Base-by-base conservation (phyloP, 92 coral and sea anemone species). In the Blastomussa wellsi region DNA sequence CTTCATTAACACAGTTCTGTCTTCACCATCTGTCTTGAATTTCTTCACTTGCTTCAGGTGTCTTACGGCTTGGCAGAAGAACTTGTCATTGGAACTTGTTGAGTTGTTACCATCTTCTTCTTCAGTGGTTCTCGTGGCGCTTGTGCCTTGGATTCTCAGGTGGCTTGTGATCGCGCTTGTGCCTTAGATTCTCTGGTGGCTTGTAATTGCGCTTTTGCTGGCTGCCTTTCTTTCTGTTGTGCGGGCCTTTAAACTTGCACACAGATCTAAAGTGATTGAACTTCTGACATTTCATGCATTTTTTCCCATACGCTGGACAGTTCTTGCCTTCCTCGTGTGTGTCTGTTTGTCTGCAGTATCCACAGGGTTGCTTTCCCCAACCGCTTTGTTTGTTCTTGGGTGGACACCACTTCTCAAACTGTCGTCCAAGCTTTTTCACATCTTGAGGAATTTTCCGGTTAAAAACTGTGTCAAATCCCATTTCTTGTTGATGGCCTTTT, bases 391-490 rank as follows among this genome's bases (percentile, higher is more conserved):
- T 26, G 79, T 14, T 74, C 48, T 28, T 3, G 79, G 48, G 8
- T 47, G 35, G 59, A 41, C 16, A 14, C 76, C 76, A 9, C 36
- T 17, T 5, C 13, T 20, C n/a, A n/a, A n/a, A n/a, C 48, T 17
- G 48, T 47, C 8, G 2, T 0, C 28, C 20, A 16, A 28, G 17
- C 78, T 42, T 38, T 59, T 74, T 74, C 22, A 74, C 79, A n/a
- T 74, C 79, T 74, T 74, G 57, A 31, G 62, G 37, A 59, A 84
- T 69, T 81, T 77, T 88, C 88, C 88, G n/a, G n/a, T n/a, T n/a
- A n/a, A n/a, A n/a, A n/a, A n/a, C n/a, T n/a, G n/a, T n/a, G n/a
- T 87, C 33, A 87, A 67, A 78, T 84, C 59, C 94, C 89, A 91
- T 55, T 76, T 79, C 76, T 92, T 92, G 86, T 78, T 89, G 83